These are phyloP conservation scores for Sparidentex hasta DNA, from an alignment of 2,797 vertebrate genomes.

Conservation along the genomic window DNA sequence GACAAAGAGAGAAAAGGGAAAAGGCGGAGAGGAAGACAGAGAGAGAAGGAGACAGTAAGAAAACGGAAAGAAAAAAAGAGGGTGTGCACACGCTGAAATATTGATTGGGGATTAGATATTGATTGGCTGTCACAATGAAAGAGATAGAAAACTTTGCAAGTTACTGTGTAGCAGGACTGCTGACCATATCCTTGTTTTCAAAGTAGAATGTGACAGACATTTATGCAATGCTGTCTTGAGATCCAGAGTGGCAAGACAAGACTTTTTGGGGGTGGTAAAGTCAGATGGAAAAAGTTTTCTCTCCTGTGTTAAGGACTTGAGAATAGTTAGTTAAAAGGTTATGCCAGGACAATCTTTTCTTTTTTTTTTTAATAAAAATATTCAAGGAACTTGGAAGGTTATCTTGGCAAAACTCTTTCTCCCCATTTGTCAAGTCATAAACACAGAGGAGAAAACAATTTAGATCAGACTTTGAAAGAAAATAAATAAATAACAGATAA, in stretches of 20 bases:
- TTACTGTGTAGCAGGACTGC: neutral
- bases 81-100: neutral
- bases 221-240: too few species aligned
- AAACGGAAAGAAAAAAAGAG: constrained; percentile 15
- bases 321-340: too few species aligned
- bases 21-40: neutral
- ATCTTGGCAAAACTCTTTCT: neutral
- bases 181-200: neutral
- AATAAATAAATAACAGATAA: neutral
- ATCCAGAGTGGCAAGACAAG: too few species aligned
- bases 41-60: constrained; percentile 11
- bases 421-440: neutral
- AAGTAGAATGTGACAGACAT: too few species aligned
- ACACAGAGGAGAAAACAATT: too few species aligned
- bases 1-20: neutral
- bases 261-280: too few species aligned
- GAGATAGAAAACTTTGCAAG: constrained; percentile 10
- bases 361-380: too few species aligned
- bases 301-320: too few species aligned
- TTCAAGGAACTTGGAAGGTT: too few species aligned
- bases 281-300: too few species aligned
- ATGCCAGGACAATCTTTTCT: too few species aligned
- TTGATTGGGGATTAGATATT: constrained; percentile 49
- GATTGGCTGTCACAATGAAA: constrained; percentile 33
- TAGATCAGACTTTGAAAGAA: too few species aligned